These are phyloP conservation scores for Zaprionus capensis DNA, from an alignment of 1,140 invertebrate genomes.

Conservation along the genomic window DNA sequence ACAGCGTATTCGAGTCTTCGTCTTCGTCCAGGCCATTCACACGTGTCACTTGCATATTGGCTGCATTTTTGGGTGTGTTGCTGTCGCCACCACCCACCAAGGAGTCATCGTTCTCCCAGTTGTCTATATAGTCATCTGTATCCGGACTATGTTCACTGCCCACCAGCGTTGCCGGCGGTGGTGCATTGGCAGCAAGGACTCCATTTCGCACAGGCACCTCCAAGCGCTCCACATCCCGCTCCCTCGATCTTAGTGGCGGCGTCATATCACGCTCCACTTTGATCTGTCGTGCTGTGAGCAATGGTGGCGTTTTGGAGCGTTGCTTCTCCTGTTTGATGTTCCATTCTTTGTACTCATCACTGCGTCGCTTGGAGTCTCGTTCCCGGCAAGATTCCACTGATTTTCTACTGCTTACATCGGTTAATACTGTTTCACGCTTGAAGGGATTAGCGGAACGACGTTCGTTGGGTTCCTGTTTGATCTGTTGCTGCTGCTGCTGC, in stretches of 20 bases:
- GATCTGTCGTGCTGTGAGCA: constrained; percentile 34
- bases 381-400: constrained; percentile 1
- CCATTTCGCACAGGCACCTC: constrained; percentile 52
- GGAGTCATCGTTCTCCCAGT: constrained; percentile 82
- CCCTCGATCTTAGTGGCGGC: constrained; percentile 32
- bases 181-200: constrained; percentile 43
- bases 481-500: constrained; percentile 27
- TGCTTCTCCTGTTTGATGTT: constrained; percentile 57
- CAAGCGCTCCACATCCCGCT: neutral
- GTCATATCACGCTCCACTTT: constrained; percentile 58
- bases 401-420: constrained; percentile 11
- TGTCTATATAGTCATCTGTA: constrained; percentile 81
- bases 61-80: constrained; percentile 52
- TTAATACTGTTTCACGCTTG: constrained; percentile 69
- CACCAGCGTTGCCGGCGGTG: constrained; percentile 23
- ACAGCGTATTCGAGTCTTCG: constrained; percentile 69
- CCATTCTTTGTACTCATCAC: constrained; percentile 36
- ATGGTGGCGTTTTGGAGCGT: constrained; percentile 49
- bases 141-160: constrained; percentile 69
- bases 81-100: constrained; percentile 42
- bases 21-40: constrained; percentile 46
- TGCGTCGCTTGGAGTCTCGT: neutral
- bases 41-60: neutral
- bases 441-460: constrained; percentile 49
- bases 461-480: constrained; percentile 11